Base-by-base conservation (phyloP, 2,113 vertebrate genomes). In the Mormyrus lacerda region DNA sequence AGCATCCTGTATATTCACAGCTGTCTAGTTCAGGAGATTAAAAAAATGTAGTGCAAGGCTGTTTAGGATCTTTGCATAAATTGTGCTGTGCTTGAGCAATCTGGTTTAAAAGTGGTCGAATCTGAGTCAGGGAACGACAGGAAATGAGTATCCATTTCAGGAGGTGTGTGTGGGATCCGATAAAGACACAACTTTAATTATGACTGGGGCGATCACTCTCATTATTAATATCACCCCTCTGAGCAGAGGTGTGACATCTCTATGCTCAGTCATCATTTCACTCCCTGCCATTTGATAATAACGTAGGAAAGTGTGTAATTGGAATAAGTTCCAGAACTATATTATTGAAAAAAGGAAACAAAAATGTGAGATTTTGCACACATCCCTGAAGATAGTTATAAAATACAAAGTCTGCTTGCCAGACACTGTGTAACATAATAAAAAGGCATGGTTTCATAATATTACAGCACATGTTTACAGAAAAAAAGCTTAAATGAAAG, bases 361-460 rank as follows among this genome's bases (percentile, higher is more conserved):
- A 84, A 45, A 45, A 84, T 47, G 82, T 84, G 82, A 84, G 44
- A 84, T 47, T 84, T 84, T 47, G 79, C 82, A 84, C 82, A 84
- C 13, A 45, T 47, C 19, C 42, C 35, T n/a, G 21, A 83, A 83
- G 79, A 48, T 51, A 51, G n/a, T 51, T 86, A 17, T 53, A 9
- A 53, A 53, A 21, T 53, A 55, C 21, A 0, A 87, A 53, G 7
- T 55, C 50, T 31, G n/a, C 48, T 53, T 55, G 50, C 27, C 50
- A 53, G 85, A 53, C 50, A 31, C 35, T 87, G 27, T 87, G 48
- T 87, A 35, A 35, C 27, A 86, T 86, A 44, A 45, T 84, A 31
- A 87, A 55, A 85, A 87, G 7, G 35, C 15, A 53, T 39, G 13
- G 27, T 87, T 53, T 53, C 85, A 35, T 53, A 53, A 87, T 53